phyloP scores from a whole-genome alignment of 2,888 invertebrate species.

The Habrosyne pyritoides region DNA sequence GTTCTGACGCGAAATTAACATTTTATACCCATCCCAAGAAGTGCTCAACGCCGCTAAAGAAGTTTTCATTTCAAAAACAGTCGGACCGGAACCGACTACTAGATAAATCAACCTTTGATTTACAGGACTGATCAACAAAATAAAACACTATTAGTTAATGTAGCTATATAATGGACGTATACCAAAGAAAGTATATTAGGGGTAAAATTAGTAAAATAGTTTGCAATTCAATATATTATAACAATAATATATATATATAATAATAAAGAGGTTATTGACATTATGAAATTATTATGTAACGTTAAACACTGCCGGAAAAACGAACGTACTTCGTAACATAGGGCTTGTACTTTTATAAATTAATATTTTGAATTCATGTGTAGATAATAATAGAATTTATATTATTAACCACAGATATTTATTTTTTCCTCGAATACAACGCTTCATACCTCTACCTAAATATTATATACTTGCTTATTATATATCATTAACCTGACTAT shows the following conservation, averaged over 20 bases:
- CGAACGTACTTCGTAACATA: slow-evolving; percentile 37
- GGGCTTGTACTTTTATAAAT: slow-evolving; percentile 24
- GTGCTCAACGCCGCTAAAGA: too few relatives aligned
- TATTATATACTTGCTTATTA: slow-evolving; percentile 3
- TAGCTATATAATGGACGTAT: slow-evolving; percentile 48
- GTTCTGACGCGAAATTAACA: too few relatives aligned
- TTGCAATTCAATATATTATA: slow-evolving; percentile 20
- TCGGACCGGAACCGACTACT: too few relatives aligned
- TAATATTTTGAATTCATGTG: slow-evolving; percentile 28
- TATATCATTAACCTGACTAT: slow-evolving; percentile 16
- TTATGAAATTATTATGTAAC: neutral
- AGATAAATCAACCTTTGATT: neutral
- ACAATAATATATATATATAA: slow-evolving; percentile 24
- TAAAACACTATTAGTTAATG: slow-evolving; percentile 12
- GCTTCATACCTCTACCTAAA: neutral
- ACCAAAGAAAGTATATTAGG: slow-evolving; percentile 61
- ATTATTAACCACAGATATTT: neutral
- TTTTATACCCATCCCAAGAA: too few relatives aligned
- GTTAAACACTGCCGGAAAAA: slow-evolving; percentile 48
- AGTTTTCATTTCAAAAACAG: too few relatives aligned
- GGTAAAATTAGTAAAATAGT: slow-evolving; percentile 19
- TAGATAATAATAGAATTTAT: slow-evolving; percentile 17
- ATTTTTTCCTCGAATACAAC: neutral
- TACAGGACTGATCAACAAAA: slow-evolving; percentile 6
- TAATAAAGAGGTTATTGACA: slow-evolving; percentile 1